phyloP scores from a whole-genome alignment of 1,140 invertebrate species.

The Odontomachus brunneus region DNA sequence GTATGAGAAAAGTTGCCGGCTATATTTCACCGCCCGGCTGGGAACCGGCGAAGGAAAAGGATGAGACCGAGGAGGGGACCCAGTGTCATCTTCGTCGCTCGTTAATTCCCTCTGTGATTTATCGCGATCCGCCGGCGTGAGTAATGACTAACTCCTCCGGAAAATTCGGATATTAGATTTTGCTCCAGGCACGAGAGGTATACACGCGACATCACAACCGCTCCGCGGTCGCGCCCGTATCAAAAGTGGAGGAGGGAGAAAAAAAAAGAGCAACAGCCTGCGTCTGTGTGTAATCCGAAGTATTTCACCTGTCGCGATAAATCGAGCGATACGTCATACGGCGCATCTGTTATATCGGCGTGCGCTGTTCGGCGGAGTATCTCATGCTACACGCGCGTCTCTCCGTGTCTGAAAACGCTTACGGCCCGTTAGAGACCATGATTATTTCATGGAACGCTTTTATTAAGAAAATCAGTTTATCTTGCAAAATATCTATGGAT shows the following conservation, averaged over 20 bases:
- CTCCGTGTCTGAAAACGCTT: too few species aligned
- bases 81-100: slow-evolving; percentile 82
- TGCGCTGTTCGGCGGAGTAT: too few species aligned
- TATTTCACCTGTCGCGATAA: neutral
- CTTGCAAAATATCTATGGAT: too few species aligned
- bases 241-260: neutral
- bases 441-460: too few species aligned
- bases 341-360: too few species aligned
- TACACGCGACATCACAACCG: neutral
- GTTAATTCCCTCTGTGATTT: slow-evolving; percentile 83
- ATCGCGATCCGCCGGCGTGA: slow-evolving; percentile 77
- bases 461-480: too few species aligned
- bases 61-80: slow-evolving; percentile 71
- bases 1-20: slow-evolving; percentile 82
- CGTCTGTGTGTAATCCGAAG: neutral
- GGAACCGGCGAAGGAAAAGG: slow-evolving; percentile 70
- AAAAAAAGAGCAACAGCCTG: neutral
- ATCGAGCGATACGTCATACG: neutral
- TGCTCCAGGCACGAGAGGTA: slow-evolving; percentile 32
- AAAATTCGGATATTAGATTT: slow-evolving; percentile 81
- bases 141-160: slow-evolving; percentile 78
- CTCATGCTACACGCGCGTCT: too few species aligned
- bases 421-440: too few species aligned
- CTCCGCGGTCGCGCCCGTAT: neutral
- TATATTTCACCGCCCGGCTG: slow-evolving; percentile 78